A percentile compares a stretch with the other conserved stretches of the same genome.
Evolutionary conservation across 2,113 vertebrate genomes (phyloP).

Genomic region (Probosciger aterrimus): DNA sequence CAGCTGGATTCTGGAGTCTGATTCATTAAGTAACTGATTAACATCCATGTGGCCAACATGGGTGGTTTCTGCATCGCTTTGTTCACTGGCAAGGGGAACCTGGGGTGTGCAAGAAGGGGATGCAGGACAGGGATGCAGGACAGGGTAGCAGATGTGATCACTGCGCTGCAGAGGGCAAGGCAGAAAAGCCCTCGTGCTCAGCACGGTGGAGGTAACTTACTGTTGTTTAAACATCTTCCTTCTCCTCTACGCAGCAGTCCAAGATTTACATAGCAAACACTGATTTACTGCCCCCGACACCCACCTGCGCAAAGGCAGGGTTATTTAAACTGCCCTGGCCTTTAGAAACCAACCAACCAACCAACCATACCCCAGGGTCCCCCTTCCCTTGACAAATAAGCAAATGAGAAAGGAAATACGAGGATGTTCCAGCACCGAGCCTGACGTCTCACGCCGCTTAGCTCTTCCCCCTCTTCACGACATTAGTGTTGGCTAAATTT

Average conservation of each 20-base stretch:
- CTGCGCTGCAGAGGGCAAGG: not conserved
- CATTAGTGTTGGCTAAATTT: not conserved
- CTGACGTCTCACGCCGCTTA: not conserved
- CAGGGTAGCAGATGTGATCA: not conserved
- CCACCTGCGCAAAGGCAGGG: not conserved
- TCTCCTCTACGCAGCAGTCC: not conserved
- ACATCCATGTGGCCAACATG: accelerated
- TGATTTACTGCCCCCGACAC: not conserved
- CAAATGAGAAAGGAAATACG: not conserved
- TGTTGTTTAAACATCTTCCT: not conserved
- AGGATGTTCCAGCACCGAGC: not conserved
- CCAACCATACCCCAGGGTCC: not conserved
- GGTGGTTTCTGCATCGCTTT: not conserved
- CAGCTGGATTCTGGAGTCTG: not conserved
- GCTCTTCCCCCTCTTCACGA: not conserved
- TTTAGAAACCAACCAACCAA: not conserved
- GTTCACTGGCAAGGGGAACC: not conserved
- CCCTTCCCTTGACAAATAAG: not conserved
- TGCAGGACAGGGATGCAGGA: not conserved
- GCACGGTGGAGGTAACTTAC: not conserved
- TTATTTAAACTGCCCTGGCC: not conserved
- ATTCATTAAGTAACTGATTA: not conserved
- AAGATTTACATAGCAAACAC: not conserved
- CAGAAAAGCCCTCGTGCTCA: not conserved
- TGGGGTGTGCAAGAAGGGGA: not conserved